A percentile compares a stretch with the other conserved stretches of the same genome.
Evolutionary conservation across 2,797 vertebrate genomes (phyloP).

Genomic region (Hydrolagus colliei): DNA sequence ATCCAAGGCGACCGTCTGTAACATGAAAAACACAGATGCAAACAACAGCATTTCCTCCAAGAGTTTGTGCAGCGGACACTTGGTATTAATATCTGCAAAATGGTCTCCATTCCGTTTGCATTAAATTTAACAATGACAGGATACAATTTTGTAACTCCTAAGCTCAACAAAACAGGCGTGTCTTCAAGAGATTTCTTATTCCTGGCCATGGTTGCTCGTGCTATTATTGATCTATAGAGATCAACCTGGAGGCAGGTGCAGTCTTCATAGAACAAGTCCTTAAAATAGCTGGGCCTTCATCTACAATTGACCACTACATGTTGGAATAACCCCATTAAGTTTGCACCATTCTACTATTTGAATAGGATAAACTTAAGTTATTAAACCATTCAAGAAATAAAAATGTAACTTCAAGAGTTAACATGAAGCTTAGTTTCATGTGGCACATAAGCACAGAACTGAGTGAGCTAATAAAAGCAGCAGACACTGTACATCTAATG

Average conservation of each 20-base stretch:
- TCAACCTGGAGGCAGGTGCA: background rate
- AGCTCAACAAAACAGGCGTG: conserved; percentile 3
- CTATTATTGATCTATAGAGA: background rate
- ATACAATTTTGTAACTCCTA: background rate
- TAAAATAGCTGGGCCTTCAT: background rate
- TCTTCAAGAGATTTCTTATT: conserved; percentile 1
- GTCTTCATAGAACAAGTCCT: no score
- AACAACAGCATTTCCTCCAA: conserved; percentile 55
- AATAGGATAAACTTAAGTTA: no score
- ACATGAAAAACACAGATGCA: conserved; percentile 79
- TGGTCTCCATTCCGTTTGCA: background rate
- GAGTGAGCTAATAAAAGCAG: no score
- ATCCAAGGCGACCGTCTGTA: conserved; percentile 78
- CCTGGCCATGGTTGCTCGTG: background rate
- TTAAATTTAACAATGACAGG: background rate
- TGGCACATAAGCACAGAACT: no score
- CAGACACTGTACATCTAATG: no score
- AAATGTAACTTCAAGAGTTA: no score
- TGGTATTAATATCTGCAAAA: conserved; percentile 35
- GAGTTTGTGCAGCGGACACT: conserved; percentile 53
- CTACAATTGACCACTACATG: no score
- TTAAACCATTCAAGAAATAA: no score
- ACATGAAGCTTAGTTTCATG: no score
- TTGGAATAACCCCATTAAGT: background rate
- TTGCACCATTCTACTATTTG: background rate